These are phyloP conservation scores for Egretta garzetta DNA, from an alignment of 2,113 vertebrate species.

Conservation along the genomic window DNA sequence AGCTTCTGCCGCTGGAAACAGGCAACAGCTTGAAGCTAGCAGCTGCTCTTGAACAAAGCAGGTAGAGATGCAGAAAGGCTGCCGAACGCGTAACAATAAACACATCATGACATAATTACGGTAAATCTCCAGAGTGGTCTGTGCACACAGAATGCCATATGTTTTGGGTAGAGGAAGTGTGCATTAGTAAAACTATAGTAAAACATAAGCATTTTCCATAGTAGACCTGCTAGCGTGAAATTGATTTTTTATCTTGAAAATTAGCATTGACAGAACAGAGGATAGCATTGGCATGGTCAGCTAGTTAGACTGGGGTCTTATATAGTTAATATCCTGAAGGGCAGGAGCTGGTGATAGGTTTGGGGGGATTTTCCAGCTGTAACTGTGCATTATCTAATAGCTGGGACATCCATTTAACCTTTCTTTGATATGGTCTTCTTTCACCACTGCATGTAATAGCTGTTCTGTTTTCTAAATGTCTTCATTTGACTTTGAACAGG, in stretches of 20 bases:
- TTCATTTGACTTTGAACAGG: conserved; percentile 67
- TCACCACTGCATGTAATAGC: not conserved
- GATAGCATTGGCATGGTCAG: conserved; percentile 20
- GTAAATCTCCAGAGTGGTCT: conserved; percentile 68
- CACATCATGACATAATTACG: conserved; percentile 71
- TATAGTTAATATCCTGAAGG: conserved; percentile 33
- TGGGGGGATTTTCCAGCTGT: not conserved
- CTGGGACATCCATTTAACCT: not conserved
- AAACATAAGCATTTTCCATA: conserved; percentile 41
- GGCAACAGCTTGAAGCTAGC: conserved; percentile 73
- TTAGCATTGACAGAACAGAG: conserved; percentile 46
- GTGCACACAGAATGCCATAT: conserved; percentile 63
- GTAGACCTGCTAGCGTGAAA: conserved; percentile 45
- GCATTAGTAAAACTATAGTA: not conserved
- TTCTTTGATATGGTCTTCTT: not conserved
- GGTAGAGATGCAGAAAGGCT: conserved; percentile 68
- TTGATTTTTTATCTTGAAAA: conserved; percentile 58
- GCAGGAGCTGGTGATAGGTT: not conserved
- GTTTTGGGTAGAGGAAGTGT: conserved; percentile 57
- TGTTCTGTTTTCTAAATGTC: conserved; percentile 40
- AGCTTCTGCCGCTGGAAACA: conserved; percentile 43
- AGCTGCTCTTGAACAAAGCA: conserved; percentile 77
- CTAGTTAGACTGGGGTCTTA: not conserved
- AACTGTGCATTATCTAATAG: not conserved
- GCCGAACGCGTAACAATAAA: conserved; percentile 65